Evolutionary conservation across 2,113 vertebrate species (phyloP), one percentile per base, ranked within the genome.

Genomic region (Brevimyrus niger): DNA sequence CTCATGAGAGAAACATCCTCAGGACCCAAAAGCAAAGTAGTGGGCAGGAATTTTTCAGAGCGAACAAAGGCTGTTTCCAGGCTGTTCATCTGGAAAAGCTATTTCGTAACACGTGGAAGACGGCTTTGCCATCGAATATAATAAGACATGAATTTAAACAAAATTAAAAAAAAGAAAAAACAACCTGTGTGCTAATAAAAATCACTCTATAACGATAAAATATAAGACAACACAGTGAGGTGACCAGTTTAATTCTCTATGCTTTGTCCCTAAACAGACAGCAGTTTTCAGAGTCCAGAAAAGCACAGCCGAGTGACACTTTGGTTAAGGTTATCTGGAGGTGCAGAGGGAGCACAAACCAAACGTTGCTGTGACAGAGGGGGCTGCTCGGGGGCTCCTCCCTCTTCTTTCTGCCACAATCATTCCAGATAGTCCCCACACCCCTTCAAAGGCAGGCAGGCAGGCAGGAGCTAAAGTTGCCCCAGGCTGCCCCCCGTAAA

Each of bases 321-420:
- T 46, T 51, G 80, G 53, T 31, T 58, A 85, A 17, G 8, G 51
- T 42, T 38, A 10, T 19, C 48, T 58, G 27, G 35, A 38, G 76
- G 48, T 17, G 80, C 87, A 85, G 42, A 91, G 58, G 21, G 92
- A 94, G 8, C 91, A 91, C 91, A 94, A 92, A 46, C 51, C 91
- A 91, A 91, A 91, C 92, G 91, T 88, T 51, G 48, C 76, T 46
- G 86, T 89, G 91, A 82, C 86, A 90, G 89, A 58, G 86, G 90
- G 42, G 69, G 17, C 10, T 69, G 86, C 83, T 47, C 73, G 44
- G 65, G 65, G 84, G 86, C 53, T 86, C 51, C 87, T 55, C 89
- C 87, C 88, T 89, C 46, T 47, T 73, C 88, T 90, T 86, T 46
- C 55, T 69, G 87, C 87, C 89, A 87, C 89, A 80, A 90, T 92